Percentiles rank a stretch among this genome's conserved stretches.
Evolutionary conservation across 2,797 vertebrate genomes (phyloP).

Genomic region (Babyrousa celebensis): DNA sequence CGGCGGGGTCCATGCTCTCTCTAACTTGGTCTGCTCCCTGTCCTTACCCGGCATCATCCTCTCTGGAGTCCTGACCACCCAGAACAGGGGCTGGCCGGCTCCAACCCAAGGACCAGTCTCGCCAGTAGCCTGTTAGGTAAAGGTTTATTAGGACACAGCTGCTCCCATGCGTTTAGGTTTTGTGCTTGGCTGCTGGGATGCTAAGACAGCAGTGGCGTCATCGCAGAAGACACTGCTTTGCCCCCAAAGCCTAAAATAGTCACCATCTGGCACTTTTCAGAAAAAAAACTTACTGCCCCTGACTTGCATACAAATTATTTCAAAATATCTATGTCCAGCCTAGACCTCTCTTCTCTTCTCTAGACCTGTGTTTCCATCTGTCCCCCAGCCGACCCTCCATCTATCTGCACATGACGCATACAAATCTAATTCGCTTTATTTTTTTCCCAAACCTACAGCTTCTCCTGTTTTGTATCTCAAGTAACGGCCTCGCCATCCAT

Average conservation of each 20-base stretch:
- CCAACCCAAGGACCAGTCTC: background rate
- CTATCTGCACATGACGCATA: background rate
- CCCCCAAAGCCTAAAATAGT: background rate
- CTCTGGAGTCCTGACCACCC: background rate
- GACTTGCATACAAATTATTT: background rate
- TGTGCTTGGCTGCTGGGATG: background rate
- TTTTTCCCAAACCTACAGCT: background rate
- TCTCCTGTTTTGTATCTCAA: background rate
- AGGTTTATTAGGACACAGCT: background rate
- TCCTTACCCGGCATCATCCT: background rate
- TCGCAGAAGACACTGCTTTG: background rate
- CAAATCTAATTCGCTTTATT: background rate
- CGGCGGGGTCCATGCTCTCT: accelerated
- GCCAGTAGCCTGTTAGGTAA: background rate
- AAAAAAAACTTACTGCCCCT: background rate
- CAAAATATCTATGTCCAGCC: background rate
- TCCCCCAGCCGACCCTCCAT: background rate
- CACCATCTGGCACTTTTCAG: background rate
- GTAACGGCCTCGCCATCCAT: background rate
- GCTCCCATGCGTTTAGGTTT: background rate
- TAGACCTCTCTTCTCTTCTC: background rate
- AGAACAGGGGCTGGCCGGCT: background rate
- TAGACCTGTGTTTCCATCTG: background rate
- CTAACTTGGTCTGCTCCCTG: background rate
- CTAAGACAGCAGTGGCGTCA: background rate